Evolutionary conservation across 2,888 invertebrate genomes (phyloP), one percentile per base, ranked within the genome.

Genomic region (Acholoe squamosa): DNA sequence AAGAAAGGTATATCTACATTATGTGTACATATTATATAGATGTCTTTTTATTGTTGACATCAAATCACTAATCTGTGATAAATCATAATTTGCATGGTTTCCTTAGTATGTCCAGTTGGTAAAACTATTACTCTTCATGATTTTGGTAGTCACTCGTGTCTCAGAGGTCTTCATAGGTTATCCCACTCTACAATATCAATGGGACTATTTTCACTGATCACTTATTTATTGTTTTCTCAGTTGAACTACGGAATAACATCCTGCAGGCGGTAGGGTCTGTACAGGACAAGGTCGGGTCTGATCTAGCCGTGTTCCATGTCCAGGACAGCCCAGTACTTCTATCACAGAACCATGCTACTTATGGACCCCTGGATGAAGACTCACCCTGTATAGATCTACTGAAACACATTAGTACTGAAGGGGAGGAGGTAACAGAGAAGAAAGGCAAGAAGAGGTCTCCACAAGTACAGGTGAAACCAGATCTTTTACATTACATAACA

Each of bases 361-460:
- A 33, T n/a, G n/a, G 80, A 0, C 19, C 33, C 10, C 52, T 54
- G 22, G 51, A 33, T 33, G 91, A 91, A 7, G 91, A 92, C 61
- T 56, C 86, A 19, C 90, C 91, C 0, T 93, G 93, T 91, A 90
- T 91, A 84, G 91, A 91, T 88, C 90, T 94, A 25, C 77, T 91
- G 84, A 88, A 90, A 80, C 89, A 91, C 91, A 90, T 93, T 16
- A 80, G 90, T 22, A 91, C 90, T 25, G 92, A 91, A 12, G 90
- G 84, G 0, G 92, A 91, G 80, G 92, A 91, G 22, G 92, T 91
- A 0, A 84, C 52, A 0, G 54, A 77, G 33, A 89, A 51, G 0
- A 91, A 71, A n/a, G 90, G 90, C 90, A 90, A 91, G 25, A 92
- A 90, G 89, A 91, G 67, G 88, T 84, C 89, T 89, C 51, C 91